phyloP scores from a whole-genome alignment of 2,113 vertebrate genomes.

The Natator depressus region DNA sequence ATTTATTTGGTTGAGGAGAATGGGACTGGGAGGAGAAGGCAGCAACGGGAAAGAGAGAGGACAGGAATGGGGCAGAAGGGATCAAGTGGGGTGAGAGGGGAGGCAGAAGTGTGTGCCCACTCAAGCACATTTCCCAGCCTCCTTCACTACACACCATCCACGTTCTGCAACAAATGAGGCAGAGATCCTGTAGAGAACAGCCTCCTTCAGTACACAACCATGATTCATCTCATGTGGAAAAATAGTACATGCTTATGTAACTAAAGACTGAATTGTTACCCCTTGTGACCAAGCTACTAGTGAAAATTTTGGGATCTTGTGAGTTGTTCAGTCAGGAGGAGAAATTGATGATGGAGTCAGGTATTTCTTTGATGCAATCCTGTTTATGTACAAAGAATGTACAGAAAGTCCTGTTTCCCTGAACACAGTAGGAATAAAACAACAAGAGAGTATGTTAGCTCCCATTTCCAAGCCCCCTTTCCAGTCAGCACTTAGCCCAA shows the following conservation, averaged over 20 bases:
- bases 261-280: background rate
- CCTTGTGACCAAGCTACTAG: no score
- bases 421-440: no score
- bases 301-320: no score
- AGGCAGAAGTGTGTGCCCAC: background rate
- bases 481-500: no score
- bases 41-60: no score
- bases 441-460: no score
- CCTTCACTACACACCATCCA: background rate
- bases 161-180: background rate
- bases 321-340: no score
- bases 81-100: background rate
- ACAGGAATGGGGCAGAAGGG: accelerated
- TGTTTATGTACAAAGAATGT: no score
- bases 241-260: background rate
- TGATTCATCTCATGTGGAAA: background rate
- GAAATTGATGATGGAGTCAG: no score
- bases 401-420: no score
- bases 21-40: background rate
- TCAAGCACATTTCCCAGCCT: background rate
- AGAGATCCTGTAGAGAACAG: background rate
- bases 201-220: background rate
- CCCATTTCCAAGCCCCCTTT: no score
- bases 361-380: no score
- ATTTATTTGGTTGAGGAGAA: background rate